Evolutionary conservation across 2,797 vertebrate species (phyloP).

Genomic region (Bovichtus variegatus): DNA sequence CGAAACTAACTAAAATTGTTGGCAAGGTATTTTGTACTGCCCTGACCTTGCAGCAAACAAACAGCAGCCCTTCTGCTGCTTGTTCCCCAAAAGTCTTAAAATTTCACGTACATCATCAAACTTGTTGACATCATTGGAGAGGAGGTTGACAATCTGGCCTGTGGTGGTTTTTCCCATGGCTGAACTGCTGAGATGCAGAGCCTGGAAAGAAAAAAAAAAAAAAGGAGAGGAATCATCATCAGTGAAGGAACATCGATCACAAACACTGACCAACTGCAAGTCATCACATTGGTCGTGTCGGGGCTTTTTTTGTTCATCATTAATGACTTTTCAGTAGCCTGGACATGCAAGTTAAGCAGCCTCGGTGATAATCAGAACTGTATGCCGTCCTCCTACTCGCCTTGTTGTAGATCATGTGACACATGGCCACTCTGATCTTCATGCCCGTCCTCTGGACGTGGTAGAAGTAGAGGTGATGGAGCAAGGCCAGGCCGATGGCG

Average conservation of each 20-base stretch:
- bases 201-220: constrained; percentile 74
- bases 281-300: background rate
- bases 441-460: constrained; percentile 92
- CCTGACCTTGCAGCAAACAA: background rate
- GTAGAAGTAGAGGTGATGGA: constrained; percentile 95
- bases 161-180: constrained; percentile 95
- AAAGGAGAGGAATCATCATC: background rate
- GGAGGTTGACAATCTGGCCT: constrained; percentile 95
- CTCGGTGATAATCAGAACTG: background rate
- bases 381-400: constrained; percentile 75
- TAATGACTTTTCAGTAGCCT: too few relatives aligned
- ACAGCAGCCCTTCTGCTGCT: background rate
- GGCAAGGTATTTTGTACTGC: background rate
- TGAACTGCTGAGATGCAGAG: constrained; percentile 89
- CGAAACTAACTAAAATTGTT: background rate
- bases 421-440: constrained; percentile 95
- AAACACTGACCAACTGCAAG: background rate
- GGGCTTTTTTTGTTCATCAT: too few relatives aligned
- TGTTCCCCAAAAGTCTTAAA: background rate
- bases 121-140: constrained; percentile 96
- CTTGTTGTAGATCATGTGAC: constrained; percentile 97
- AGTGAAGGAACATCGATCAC: background rate
- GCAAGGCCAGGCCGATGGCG: constrained; percentile 84
- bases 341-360: too few relatives aligned
- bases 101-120: constrained; percentile 90